Percentiles rank a stretch among this genome's conserved stretches.
Conservation (phyloP, 2,888 invertebrate species). For the Heliothis peltigera region DNA sequence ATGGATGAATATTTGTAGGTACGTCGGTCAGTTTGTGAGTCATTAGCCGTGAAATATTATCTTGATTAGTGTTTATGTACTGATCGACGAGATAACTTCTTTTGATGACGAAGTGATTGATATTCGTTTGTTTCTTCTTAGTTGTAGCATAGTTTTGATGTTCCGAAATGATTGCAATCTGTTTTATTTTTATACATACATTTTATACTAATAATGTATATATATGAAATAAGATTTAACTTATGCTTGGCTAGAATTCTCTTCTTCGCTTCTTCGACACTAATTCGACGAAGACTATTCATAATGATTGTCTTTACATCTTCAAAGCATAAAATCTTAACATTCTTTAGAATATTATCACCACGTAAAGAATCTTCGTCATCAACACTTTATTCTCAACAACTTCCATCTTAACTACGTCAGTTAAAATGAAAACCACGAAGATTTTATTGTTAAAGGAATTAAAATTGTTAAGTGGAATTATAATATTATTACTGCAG, state of each 20-base stretch:
- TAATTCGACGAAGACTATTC: background rate
- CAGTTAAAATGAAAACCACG: background rate
- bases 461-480: conserved; percentile 39
- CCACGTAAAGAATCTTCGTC: background rate
- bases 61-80: conserved; percentile 64
- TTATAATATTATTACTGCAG: conserved; percentile 38
- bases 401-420: background rate
- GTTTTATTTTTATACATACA: background rate
- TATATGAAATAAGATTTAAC: background rate
- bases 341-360: background rate
- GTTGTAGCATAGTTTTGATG: background rate
- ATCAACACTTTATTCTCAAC: background rate
- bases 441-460: conserved; percentile 28
- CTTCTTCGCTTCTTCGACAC: background rate
- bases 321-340: background rate
- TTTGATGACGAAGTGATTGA: conserved; percentile 42
- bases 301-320: background rate
- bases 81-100: conserved; percentile 60
- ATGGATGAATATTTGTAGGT: conserved; percentile 73
- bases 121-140: background rate
- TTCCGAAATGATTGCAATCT: background rate
- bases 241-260: background rate
- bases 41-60: conserved; percentile 73
- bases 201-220: background rate
- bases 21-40: conserved; percentile 66